Percentiles rank a stretch among this genome's conserved stretches.
Evolutionary conservation across 2,113 vertebrate genomes (phyloP).

Genomic region (Coptodon bakossiorum): DNA sequence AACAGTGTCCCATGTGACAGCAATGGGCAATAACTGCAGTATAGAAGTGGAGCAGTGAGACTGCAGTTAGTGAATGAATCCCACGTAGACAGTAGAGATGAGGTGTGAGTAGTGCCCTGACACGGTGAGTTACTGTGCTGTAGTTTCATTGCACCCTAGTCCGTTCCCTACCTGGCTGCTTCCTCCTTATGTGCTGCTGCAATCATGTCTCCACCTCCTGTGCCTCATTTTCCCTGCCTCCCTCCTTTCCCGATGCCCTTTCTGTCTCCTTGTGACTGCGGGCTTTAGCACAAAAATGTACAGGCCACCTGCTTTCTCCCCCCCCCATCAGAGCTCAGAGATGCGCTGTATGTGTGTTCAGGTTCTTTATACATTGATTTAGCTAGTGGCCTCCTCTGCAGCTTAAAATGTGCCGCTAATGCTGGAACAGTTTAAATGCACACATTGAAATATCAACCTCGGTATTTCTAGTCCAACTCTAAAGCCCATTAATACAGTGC

Average conservation of each 20-base stretch:
- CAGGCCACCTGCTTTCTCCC: background rate
- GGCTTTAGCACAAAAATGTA: constrained; percentile 55
- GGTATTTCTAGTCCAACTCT: background rate
- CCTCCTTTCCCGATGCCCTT: constrained; percentile 42
- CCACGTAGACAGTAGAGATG: background rate
- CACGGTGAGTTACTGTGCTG: background rate
- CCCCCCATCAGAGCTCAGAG: background rate
- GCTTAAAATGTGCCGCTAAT: background rate
- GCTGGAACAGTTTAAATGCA: background rate
- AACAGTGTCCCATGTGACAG: background rate
- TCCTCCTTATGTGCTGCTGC: constrained; percentile 38
- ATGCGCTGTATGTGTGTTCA: background rate
- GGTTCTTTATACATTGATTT: background rate
- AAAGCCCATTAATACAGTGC: background rate
- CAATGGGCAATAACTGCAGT: constrained; percentile 19
- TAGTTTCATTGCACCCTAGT: background rate
- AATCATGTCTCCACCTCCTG: constrained; percentile 31
- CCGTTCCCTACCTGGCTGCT: background rate
- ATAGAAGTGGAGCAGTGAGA: background rate
- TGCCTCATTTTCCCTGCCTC: background rate
- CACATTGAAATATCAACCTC: background rate
- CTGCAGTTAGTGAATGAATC: constrained; percentile 28
- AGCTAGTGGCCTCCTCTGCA: background rate
- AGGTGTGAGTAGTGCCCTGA: constrained; percentile 27
- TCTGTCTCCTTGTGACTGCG: constrained; percentile 67